These are phyloP conservation scores for Drosophila persimilis DNA, from an alignment of 1,140 invertebrate genomes.

Conservation along the genomic window DNA sequence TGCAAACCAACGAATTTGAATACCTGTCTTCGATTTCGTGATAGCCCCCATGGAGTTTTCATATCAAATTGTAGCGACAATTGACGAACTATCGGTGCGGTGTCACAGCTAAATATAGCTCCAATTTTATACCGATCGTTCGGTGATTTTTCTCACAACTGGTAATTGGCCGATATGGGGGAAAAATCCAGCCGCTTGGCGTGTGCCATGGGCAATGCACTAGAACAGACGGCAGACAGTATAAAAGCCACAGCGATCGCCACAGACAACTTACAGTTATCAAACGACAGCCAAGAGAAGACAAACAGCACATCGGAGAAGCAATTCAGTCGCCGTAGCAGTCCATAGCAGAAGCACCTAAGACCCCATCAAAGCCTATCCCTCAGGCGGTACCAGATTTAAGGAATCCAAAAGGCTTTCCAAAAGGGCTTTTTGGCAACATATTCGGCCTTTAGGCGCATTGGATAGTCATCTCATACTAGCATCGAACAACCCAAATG, in stretches of 20 bases:
- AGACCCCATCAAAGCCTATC: background rate
- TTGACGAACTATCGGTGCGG: background rate
- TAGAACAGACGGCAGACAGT: constrained; percentile 29
- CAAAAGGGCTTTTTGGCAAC: background rate
- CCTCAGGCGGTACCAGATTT: background rate
- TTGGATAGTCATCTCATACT: constrained; percentile 6
- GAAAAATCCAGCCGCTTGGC: constrained; percentile 50
- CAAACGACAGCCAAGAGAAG: constrained; percentile 15
- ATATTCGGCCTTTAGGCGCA: constrained; percentile 8
- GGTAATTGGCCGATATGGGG: constrained; percentile 28
- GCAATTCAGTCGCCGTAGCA: background rate
- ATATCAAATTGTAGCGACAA: constrained; percentile 22
- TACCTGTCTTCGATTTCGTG: constrained; percentile 28
- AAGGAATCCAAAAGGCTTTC: background rate
- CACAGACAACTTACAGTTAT: constrained; percentile 27
- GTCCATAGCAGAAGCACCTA: constrained; percentile 15
- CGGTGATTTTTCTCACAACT: constrained; percentile 56
- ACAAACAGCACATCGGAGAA: constrained; percentile 1
- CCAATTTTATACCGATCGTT: constrained; percentile 33
- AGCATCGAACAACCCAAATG: background rate
- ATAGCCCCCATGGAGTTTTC: constrained; percentile 25
- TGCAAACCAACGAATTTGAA: constrained; percentile 24
- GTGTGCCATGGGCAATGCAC: constrained; percentile 38
- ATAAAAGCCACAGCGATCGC: constrained; percentile 48
- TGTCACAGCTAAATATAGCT: constrained; percentile 59